phyloP scores from a whole-genome alignment of 2,888 invertebrate species.

The Ditula angustiorana region DNA sequence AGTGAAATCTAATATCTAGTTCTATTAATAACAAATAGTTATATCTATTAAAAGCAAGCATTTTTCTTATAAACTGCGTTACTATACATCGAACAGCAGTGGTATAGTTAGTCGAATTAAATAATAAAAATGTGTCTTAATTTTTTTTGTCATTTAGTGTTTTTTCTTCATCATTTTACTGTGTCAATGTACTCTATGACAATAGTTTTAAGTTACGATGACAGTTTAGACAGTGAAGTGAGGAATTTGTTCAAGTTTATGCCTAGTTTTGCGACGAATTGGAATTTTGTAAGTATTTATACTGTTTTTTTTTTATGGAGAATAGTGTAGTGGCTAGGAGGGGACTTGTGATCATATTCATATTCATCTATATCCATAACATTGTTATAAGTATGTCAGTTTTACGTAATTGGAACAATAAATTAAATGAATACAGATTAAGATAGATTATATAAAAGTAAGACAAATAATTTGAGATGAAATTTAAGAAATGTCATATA shows the following conservation, averaged over 20 bases:
- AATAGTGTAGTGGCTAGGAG: no score
- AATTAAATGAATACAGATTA: no score
- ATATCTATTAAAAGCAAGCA: not conserved
- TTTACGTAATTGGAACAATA: no score
- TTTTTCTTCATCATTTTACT: not conserved
- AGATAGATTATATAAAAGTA: no score
- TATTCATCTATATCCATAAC: no score
- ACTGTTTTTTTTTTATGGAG: not conserved
- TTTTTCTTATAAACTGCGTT: not conserved
- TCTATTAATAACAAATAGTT: not conserved
- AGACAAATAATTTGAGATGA: no score
- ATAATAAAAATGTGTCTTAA: not conserved
- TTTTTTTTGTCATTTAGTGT: not conserved
- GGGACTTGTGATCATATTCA: no score
- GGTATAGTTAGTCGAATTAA: no score
- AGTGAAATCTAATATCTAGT: no score
- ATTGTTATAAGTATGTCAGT: no score
- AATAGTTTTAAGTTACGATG: not conserved
- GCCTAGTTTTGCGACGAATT: slow-evolving; percentile 42
- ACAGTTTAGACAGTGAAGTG: not conserved
- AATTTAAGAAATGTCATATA: no score
- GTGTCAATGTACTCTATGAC: not conserved
- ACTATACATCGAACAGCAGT: no score
- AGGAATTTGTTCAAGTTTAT: not conserved
- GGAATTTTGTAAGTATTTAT: slow-evolving; percentile 51